Base-by-base conservation (phyloP, 2,888 invertebrate species). In the Stenurella melanura region DNA sequence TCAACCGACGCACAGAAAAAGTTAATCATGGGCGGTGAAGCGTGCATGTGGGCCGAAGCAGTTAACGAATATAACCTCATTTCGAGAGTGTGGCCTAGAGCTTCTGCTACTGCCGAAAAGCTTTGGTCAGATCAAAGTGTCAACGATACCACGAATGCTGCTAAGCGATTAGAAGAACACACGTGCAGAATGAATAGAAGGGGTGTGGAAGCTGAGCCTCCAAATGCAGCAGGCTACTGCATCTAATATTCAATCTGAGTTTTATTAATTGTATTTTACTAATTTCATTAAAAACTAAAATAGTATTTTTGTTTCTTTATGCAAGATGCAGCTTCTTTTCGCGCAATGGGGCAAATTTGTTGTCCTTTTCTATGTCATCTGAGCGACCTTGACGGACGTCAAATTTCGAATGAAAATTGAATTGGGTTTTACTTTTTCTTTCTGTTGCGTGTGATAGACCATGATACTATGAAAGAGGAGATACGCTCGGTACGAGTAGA, bases 41-140 rank as follows among this genome's bases (percentile, higher is more conserved):
- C 96, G 0, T 96, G 97, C 84, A 95, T 98, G 94, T 98, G 98
- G 98, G 93, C 93, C 1, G 98, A 98, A 89, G 94, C 93, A 83
- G 96, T 96, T 0, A 96, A 97, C 87, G 91, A 92, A 80, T 88
- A 90, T 60, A 93, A 93, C 85, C 87, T 93, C 9, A 86, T 93
- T 6, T 90, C 89, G 79, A 90, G 94, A 83, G 92, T 96, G 10
- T 98, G 97, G 95, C 98, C 98, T 0, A 91, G 97, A 81, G 95
- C 96, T 0, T 93, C 95, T 75, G 97, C 96, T 0, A 92, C 94
- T 0, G 98, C 97, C 0, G 98, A 98, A 89, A 92, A 94, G 78
- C 91, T 98, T 0, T 98, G 97, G 97, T 93, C 93, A 0, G 80
- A 57, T 56, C 71, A 70, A n/a, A 69, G 71, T 82, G 71, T 54